These are phyloP conservation scores for Galaxias olidus DNA, from an alignment of 2,797 vertebrate species.

Conservation along the genomic window DNA sequence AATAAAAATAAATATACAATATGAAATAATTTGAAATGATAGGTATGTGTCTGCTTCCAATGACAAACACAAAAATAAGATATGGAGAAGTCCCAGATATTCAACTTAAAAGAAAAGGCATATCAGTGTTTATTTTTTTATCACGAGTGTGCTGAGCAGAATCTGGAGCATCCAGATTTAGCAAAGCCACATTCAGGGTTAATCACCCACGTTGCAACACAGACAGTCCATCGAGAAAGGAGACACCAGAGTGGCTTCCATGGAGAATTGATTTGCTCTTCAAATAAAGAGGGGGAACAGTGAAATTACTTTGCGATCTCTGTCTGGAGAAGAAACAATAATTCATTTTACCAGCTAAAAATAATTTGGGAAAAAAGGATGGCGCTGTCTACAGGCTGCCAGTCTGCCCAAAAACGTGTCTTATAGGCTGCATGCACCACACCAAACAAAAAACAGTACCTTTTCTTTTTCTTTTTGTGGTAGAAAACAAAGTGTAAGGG, in stretches of 20 bases:
- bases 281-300: conserved; percentile 32
- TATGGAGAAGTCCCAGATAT: conserved; percentile 21
- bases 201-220: conserved; percentile 64
- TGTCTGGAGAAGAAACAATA: conserved; percentile 29
- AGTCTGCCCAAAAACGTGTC: conserved; percentile 8
- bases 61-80: neutral
- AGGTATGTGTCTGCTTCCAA: conserved; percentile 9
- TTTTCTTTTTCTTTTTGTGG: neutral
- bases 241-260: conserved; percentile 34
- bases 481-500: no score
- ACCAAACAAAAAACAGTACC: conserved; percentile 23
- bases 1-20: no score
- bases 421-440: conserved; percentile 18
- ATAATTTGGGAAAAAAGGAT: conserved; percentile 21
- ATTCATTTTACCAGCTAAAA: conserved; percentile 44
- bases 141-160: conserved; percentile 47
- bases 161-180: conserved; percentile 76
- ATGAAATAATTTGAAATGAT: no score
- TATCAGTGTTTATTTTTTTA: conserved; percentile 39
- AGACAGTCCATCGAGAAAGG: conserved; percentile 50
- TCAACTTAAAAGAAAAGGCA: conserved; percentile 55
- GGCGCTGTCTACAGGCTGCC: conserved; percentile 23
- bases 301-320: conserved; percentile 39
- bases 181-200: conserved; percentile 62
- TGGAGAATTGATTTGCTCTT: conserved; percentile 38